These are phyloP conservation scores for Tribolium madens DNA, from an alignment of 1,140 invertebrate genomes.

Conservation along the genomic window DNA sequence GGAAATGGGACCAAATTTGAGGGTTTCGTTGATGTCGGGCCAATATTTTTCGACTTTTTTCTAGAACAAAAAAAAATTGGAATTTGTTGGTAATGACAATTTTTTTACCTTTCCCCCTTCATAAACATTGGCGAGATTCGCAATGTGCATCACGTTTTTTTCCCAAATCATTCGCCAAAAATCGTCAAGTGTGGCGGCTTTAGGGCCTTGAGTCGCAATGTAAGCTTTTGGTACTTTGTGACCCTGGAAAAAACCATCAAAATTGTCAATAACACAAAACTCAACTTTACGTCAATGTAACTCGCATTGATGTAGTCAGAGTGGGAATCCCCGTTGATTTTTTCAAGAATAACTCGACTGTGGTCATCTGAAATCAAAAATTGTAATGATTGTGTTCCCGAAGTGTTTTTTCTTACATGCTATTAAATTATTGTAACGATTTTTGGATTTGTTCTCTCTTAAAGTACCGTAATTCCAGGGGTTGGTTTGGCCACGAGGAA, in stretches of 20 bases:
- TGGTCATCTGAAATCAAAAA: conserved; percentile 77
- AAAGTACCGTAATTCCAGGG: conserved; percentile 49
- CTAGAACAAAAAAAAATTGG: conserved; percentile 47
- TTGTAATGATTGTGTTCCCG: neutral
- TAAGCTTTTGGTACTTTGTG: conserved; percentile 75
- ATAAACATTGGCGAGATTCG: conserved; percentile 82
- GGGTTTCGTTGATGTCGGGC: conserved; percentile 68
- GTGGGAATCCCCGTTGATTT: conserved; percentile 65
- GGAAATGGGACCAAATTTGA: conserved; percentile 64
- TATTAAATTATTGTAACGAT: conserved; percentile 83
- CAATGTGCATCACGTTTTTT: conserved; percentile 76
- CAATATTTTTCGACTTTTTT: conserved; percentile 76
- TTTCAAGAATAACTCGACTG: conserved; percentile 77
- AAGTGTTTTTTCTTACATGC: conserved; percentile 71
- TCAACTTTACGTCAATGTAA: conserved; percentile 48
- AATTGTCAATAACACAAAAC: neutral
- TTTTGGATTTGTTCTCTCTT: conserved; percentile 75
- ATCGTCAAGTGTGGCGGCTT: conserved; percentile 76
- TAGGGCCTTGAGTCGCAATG: conserved; percentile 84
- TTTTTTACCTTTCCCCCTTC: conserved; percentile 75
- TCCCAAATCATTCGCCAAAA: conserved; percentile 87
- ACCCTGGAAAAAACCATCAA: conserved; percentile 67
- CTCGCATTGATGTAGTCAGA: conserved; percentile 61
- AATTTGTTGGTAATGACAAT: neutral
- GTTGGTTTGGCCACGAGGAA: conserved; percentile 55